Base-by-base conservation (phyloP, 1,140 invertebrate genomes). In the Maniola jurtina region DNA sequence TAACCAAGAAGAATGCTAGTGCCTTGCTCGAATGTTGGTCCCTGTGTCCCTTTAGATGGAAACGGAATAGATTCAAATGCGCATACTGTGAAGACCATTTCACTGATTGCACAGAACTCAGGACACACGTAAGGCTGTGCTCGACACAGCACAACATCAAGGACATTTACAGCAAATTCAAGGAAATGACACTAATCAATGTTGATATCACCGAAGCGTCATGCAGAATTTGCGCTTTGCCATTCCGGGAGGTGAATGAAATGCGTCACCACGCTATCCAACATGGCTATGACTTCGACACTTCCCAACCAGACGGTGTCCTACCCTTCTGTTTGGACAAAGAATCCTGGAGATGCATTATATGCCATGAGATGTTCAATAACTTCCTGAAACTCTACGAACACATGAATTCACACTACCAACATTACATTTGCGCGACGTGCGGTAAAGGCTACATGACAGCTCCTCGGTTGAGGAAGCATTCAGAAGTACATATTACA, bases 391-490 rank as follows among this genome's bases (percentile, higher is more conserved):
- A 87, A 76, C 64, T 90, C 0, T 92, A 92, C 60, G 84, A 92
- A 58, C 88, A 92, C 47, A 86, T 91, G 77, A 92, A 92, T 64
- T 73, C 82, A 6, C 86, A 90, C 54, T 91, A 91, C 54, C 88
- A 90, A 40, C 83, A 91, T 65, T 89, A 90, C 36, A 88, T 90
- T 45, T 92, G 92, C 61, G 82, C 90, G 0, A 88, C 85, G 5
- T 92, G 92, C 61, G 88, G 87, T 0, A 92, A 91, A 64, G 90
- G 89, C 0, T 92, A 89, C 34, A 86, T 90, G 75, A 89, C 86
- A 0, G 84, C 83, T 14, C 78, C 82, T 0, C 68, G 86, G 15
- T 72, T 91, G 38, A 84, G 90, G 14, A 88, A 89, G 57, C 88
- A 90, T 68, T 83, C 83, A 0, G 88, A 90, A 66, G 80, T 86